phyloP scores from a whole-genome alignment of 2,797 vertebrate species.

The Sebastes oblongus region DNA sequence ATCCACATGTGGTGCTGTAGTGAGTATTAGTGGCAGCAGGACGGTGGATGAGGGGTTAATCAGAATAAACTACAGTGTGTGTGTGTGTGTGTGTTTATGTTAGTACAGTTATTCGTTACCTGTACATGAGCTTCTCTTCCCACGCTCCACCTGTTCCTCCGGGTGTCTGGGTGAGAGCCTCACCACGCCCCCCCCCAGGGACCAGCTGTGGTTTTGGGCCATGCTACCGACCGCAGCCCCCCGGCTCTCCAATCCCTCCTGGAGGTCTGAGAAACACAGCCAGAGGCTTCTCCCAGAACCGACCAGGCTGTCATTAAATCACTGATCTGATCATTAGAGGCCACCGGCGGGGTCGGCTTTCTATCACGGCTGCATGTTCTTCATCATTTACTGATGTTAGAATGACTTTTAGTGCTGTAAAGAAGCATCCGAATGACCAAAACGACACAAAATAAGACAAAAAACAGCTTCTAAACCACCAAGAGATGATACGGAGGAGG shows the following conservation, averaged over 20 bases:
- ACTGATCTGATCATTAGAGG: slow-evolving; percentile 19
- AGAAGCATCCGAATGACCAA: not conserved
- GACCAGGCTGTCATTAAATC: slow-evolving; percentile 23
- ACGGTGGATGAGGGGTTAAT: no score
- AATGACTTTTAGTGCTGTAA: not conserved
- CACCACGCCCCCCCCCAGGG: slow-evolving; percentile 13
- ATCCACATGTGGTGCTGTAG: no score
- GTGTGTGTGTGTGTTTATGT: not conserved
- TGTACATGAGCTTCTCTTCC: slow-evolving; percentile 13
- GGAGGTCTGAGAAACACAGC: slow-evolving; percentile 52
- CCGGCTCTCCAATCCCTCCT: slow-evolving; percentile 13
- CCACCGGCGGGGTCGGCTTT: not conserved
- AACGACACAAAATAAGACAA: rapidly evolving
- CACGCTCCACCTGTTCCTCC: slow-evolving; percentile 46
- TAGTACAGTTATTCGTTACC: slow-evolving; percentile 58
- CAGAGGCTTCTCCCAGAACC: slow-evolving; percentile 52
- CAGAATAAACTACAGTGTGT: no score
- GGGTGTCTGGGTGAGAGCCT: not conserved
- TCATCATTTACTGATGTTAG: not conserved
- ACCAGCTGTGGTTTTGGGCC: slow-evolving; percentile 29
- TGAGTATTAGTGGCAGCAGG: no score
- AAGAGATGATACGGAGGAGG: not conserved
- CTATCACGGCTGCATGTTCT: not conserved
- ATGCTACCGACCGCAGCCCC: not conserved
- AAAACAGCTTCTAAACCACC: not conserved